Percentiles rank a stretch among this genome's conserved stretches.
These are phyloP conservation scores for Neotoma lepida DNA, from an alignment of 2,113 vertebrate genomes.

Conservation along the genomic window DNA sequence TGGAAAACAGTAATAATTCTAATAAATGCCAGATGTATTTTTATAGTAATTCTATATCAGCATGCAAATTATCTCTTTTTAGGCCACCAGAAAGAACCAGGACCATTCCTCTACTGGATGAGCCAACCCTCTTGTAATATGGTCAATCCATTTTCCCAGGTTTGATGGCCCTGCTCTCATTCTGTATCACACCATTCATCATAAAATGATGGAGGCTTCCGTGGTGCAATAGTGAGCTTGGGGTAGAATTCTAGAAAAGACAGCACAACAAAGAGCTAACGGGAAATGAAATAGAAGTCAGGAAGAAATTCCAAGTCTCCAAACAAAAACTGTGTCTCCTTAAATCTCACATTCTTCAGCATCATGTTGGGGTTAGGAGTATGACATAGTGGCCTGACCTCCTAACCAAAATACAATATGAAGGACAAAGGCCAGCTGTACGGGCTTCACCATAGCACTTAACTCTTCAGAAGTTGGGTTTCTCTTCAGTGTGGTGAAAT, in stretches of 20 bases:
- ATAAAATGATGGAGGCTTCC: neutral
- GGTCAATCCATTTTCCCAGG: neutral
- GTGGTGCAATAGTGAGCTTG: neutral
- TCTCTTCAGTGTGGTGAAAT: neutral
- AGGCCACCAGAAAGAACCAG: neutral
- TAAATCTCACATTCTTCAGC: neutral
- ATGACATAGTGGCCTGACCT: neutral
- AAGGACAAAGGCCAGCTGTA: too few relatives aligned
- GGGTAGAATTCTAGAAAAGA: neutral
- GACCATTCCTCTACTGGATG: neutral
- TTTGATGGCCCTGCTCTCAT: neutral
- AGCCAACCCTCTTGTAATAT: neutral
- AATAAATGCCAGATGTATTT: neutral
- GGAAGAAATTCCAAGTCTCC: neutral
- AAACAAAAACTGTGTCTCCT: neutral
- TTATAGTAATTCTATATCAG: neutral
- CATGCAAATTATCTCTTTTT: neutral
- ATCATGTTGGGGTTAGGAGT: rapidly evolving
- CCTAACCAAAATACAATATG: neutral
- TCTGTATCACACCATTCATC: neutral
- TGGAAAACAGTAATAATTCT: constrained; percentile 32
- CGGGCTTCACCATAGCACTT: neutral
- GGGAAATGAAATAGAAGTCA: rapidly evolving
- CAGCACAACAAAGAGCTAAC: neutral
- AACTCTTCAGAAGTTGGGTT: neutral